Evolutionary conservation across 2,113 vertebrate species (phyloP).

Genomic region (Gymnarchus niloticus): DNA sequence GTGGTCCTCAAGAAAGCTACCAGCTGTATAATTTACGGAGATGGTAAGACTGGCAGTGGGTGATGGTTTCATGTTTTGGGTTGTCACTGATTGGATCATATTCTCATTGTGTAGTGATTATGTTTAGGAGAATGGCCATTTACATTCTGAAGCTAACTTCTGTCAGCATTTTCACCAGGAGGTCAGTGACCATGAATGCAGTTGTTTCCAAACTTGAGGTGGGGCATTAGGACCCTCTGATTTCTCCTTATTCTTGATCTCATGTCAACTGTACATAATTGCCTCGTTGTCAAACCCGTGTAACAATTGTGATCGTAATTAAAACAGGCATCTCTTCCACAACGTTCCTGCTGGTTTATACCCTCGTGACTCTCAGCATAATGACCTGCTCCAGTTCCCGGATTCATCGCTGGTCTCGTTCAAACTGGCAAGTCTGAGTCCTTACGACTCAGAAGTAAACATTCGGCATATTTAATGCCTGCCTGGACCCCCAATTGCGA

Average conservation of each 20-base stretch:
- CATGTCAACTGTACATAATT: conserved; percentile 17
- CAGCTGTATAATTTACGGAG: background rate
- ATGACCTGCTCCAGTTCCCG: background rate
- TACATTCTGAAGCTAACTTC: background rate
- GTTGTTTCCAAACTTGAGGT: background rate
- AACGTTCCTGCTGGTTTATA: background rate
- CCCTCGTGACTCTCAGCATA: background rate
- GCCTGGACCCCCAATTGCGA: too few species aligned
- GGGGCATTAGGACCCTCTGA: background rate
- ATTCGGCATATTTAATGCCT: too few species aligned
- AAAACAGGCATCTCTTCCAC: background rate
- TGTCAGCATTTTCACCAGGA: background rate
- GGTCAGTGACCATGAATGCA: conserved; percentile 10
- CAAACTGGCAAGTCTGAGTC: too few species aligned
- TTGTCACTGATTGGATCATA: background rate
- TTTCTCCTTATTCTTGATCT: background rate
- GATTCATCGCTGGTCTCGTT: too few species aligned
- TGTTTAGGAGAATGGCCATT: background rate
- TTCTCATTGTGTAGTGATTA: background rate
- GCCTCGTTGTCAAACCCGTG: background rate
- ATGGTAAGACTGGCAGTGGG: background rate
- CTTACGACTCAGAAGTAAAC: too few species aligned
- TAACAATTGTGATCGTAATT: conserved; percentile 20
- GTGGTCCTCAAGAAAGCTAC: background rate
- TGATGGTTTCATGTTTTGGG: background rate